Evolutionary conservation across 2,888 invertebrate species (phyloP).

Genomic region (Pandemis cinnamomeana): DNA sequence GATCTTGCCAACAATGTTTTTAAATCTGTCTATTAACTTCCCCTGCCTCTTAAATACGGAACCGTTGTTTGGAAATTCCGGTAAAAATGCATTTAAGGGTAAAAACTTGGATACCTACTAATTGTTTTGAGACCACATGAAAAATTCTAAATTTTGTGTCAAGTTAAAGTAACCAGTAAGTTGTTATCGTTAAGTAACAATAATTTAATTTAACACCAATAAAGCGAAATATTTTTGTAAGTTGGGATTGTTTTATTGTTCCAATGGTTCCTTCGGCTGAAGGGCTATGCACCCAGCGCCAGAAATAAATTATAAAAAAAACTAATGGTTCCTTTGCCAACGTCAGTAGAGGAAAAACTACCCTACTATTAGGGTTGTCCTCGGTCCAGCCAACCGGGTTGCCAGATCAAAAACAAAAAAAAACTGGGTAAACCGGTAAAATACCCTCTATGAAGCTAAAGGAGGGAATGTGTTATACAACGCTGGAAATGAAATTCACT

Average conservation of each 20-base stretch:
- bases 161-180: conserved; percentile 41
- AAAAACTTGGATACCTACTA: conserved; percentile 14
- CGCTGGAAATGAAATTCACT: background rate
- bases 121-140: conserved; percentile 25
- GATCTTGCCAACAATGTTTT: conserved; percentile 38
- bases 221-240: conserved; percentile 80
- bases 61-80: background rate
- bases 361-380: too few relatives aligned
- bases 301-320: too few relatives aligned
- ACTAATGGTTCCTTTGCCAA: too few relatives aligned
- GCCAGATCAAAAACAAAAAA: too few relatives aligned
- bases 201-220: conserved; percentile 72
- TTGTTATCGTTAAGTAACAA: conserved; percentile 72
- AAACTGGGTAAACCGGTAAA: too few relatives aligned
- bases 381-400: too few relatives aligned
- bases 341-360: too few relatives aligned
- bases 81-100: background rate
- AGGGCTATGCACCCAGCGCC: too few relatives aligned
- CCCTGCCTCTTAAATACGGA: background rate
- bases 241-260: conserved; percentile 7
- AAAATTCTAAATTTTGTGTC: conserved; percentile 40
- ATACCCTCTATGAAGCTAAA: too few relatives aligned
- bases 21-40: conserved; percentile 31
- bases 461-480: too few relatives aligned
- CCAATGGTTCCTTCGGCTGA: too few relatives aligned